Conservation (phyloP, 2,113 vertebrate genomes). For the Podarcis muralis region DNA sequence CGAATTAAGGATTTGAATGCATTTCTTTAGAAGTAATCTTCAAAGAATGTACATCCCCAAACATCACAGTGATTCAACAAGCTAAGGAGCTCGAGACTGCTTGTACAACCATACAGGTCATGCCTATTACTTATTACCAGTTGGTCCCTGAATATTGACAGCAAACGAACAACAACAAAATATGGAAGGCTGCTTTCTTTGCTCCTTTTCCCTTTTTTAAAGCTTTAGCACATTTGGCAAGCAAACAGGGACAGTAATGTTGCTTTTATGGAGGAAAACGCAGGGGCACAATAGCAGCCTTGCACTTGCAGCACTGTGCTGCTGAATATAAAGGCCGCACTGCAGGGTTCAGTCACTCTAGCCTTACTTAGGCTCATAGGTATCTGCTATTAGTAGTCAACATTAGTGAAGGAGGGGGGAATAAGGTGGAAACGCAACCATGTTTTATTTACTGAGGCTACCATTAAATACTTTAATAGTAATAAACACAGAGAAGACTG, state of each 20-base stretch:
- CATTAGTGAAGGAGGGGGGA: slow-evolving; percentile 17
- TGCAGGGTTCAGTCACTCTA: slow-evolving; percentile 36
- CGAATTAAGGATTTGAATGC: slow-evolving; percentile 80
- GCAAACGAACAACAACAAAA: slow-evolving; percentile 57
- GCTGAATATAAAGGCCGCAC: slow-evolving; percentile 59
- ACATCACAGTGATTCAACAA: slow-evolving; percentile 76
- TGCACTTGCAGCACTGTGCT: slow-evolving; percentile 52
- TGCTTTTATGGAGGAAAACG: slow-evolving; percentile 63
- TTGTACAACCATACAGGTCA: slow-evolving; percentile 72
- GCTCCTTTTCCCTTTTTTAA: not conserved
- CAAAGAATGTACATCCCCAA: slow-evolving; percentile 78
- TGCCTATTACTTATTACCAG: slow-evolving; percentile 62
- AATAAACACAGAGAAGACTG: slow-evolving; percentile 67
- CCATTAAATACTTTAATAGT: slow-evolving; percentile 63
- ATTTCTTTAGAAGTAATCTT: slow-evolving; percentile 83
- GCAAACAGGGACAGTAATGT: slow-evolving; percentile 34
- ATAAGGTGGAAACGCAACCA: slow-evolving; percentile 31
- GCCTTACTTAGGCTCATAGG: slow-evolving; percentile 57
- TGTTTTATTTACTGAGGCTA: slow-evolving; percentile 67
- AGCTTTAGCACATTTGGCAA: slow-evolving; percentile 53
- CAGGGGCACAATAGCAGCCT: slow-evolving; percentile 43
- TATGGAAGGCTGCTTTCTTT: not conserved
- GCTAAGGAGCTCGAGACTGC: slow-evolving; percentile 67
- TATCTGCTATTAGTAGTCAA: slow-evolving; percentile 57
- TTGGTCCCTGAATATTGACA: slow-evolving; percentile 58